Evolutionary conservation across 1,140 invertebrate genomes (phyloP), one percentile per base, ranked within the genome.

Genomic region (Contarinia nasturtii): DNA sequence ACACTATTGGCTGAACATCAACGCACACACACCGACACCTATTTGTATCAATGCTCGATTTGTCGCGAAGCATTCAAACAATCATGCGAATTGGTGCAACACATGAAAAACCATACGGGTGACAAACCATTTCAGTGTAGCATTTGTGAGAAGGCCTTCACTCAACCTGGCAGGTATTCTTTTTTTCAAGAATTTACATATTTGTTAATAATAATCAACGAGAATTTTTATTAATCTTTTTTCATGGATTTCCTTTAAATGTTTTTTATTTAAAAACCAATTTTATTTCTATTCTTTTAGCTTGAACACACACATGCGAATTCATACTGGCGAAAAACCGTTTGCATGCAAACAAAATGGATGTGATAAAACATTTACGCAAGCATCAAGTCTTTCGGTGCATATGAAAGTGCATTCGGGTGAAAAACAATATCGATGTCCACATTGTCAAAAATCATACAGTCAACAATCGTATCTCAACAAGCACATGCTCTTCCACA

Each of bases 251-350:
- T 14, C 14, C 12, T 44, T 21, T 21, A 44, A 22, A 20, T 14
- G 20, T 5, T n/a, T 44, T 20, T 20, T 42, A 21, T 44, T 22
- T 10, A 36, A 8, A 36, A 36, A 36, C n/a, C n/a, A 36, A 36
- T n/a, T 10, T 8, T 36, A n/a, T 36, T n/a, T 10, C n/a, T 8
- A 10, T 36, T 36, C 34, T n/a, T 8, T 36, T 44, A 67, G 67
- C 8, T 51, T 73, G 64, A 86, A 79, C 37, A 74, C 87, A 33
- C 90, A 93, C 56, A 76, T 88, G 68, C 75, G 77, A 34, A 79
- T 80, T 20, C 83, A 87, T 54, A 64, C 67, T 1, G 70, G 27
- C 10, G 27, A 27, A 27, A 40, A 40, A 38, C 61, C 61, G 0
- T 64, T 64, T 42, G 71, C 73, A 37, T 76, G 74, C 61, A 72